Base-by-base conservation (phyloP, 2,113 vertebrate genomes). In the Rhodinocichla rosea region DNA sequence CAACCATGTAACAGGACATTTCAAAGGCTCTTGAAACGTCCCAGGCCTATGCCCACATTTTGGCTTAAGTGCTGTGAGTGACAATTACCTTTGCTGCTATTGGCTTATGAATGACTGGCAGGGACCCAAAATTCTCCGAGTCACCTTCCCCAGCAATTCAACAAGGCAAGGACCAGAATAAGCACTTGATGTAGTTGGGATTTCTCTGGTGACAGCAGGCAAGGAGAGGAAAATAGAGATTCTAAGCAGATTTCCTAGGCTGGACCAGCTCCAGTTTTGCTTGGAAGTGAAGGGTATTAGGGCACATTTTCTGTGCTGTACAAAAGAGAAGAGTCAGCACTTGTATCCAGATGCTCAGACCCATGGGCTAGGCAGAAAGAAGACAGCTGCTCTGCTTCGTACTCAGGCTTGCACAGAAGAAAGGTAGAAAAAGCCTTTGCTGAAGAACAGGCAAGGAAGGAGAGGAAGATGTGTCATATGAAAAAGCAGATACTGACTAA, bases 201-300 rank as follows among this genome's bases (percentile, higher is more conserved):
- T 95, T 95, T 94, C 90, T 96, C 93, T 95, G 32, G 83, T 94
- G 88, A 96, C 92, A 94, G 95, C 71, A 96, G 79, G 85, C 88
- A 96, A 93, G 90, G 95, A 95, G 82, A 95, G 35, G 55, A 80
- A 96, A 96, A 94, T 60, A 93, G 82, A 96, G 92, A 95, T 96
- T 96, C 95, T 95, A 95, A 92, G 93, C 94, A 96, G 90, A 95
- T 96, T 94, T 95, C 93, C 84, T 67, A 60, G 68, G 79, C 79
- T 96, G 96, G 94, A 96, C 69, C 45, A 80, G 85, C 69, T 95
- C 96, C 90, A 97, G 92, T 83, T 95, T 76, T 90, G 83, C 94
- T 87, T 94, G 76, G 71, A 90, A 96, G 68, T 86, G 82, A 97
- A 96, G 95, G 94, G 79, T 97, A 93, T 94, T 96, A 96, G 93